These are phyloP conservation scores for Physeter macrocephalus DNA, from an alignment of 2,113 vertebrate species.

Conservation along the genomic window DNA sequence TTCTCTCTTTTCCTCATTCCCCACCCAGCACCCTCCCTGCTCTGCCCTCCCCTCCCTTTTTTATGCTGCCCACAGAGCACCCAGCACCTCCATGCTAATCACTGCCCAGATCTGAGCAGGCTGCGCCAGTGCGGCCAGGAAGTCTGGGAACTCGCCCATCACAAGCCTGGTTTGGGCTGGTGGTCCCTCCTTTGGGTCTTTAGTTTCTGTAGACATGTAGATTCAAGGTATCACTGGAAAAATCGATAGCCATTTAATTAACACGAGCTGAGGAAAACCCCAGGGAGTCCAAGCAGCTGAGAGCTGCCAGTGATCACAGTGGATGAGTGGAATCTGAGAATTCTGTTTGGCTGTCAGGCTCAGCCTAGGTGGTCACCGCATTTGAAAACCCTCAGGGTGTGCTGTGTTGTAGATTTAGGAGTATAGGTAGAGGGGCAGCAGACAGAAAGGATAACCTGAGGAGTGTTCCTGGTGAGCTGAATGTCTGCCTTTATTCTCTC, in stretches of 20 bases:
- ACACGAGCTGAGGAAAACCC: neutral
- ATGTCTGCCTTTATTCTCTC: neutral
- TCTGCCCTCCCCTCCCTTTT: neutral
- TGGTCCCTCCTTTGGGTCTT: neutral
- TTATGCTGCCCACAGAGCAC: neutral
- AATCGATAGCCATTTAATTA: neutral
- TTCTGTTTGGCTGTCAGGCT: neutral
- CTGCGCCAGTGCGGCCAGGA: neutral
- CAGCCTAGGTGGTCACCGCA: no score
- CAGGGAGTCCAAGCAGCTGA: neutral
- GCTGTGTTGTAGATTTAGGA: neutral
- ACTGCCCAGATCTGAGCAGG: neutral
- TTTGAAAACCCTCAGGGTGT: neutral
- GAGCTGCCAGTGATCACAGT: neutral
- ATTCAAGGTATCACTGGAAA: neutral
- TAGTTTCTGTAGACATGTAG: neutral
- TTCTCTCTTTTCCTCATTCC: neutral
- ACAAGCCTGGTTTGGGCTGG: neutral
- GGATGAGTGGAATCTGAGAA: neutral
- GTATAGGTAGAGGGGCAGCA: neutral
- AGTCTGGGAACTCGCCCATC: neutral
- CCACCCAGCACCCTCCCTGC: neutral
- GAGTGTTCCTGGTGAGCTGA: neutral
- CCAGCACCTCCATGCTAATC: neutral
- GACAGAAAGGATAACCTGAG: neutral